phyloP scores from a whole-genome alignment of 2,888 invertebrate genomes.

The Schrankia costaestrigalis region DNA sequence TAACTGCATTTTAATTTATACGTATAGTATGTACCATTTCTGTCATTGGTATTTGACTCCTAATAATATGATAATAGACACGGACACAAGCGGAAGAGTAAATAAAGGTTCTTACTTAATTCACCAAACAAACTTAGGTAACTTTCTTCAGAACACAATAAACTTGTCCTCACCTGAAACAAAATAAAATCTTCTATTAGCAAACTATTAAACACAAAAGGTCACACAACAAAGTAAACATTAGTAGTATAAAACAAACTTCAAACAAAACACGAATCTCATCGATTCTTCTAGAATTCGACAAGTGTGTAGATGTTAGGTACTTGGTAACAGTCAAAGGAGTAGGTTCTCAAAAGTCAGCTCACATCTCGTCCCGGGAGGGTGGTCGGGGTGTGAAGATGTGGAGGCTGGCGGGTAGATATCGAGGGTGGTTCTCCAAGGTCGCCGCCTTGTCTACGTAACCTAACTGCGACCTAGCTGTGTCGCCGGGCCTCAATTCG shows the following conservation, averaged over 20 bases:
- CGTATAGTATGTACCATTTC: too few species aligned
- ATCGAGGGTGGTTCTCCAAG: conserved; percentile 50
- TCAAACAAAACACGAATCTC: conserved; percentile 10
- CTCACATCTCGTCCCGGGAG: conserved; percentile 59
- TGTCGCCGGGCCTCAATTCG: conserved; percentile 57
- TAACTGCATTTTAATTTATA: too few species aligned
- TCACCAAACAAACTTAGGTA: too few species aligned
- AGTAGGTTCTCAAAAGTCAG: conserved; percentile 63
- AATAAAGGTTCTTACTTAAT: too few species aligned
- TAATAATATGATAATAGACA: too few species aligned
- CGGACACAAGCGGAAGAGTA: too few species aligned
- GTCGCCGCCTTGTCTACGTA: conserved; percentile 73
- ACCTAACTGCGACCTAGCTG: conserved; percentile 66
- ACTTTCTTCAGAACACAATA: too few species aligned
- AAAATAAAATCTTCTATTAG: conserved; percentile 20
- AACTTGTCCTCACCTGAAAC: conserved; percentile 39
- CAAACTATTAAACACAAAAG: conserved; percentile 6
- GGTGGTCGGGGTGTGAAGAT: conserved; percentile 20
- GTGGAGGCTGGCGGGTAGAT: conserved; percentile 19
- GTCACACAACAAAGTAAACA: conserved; percentile 10
- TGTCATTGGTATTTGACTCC: too few species aligned
- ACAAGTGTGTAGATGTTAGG: conserved; percentile 28
- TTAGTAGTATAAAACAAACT: conserved; percentile 8
- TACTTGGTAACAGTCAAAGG: conserved; percentile 50
- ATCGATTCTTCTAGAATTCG: conserved; percentile 26